phyloP scores from a whole-genome alignment of 2,797 vertebrate genomes.

The Protonibea diacanthus region DNA sequence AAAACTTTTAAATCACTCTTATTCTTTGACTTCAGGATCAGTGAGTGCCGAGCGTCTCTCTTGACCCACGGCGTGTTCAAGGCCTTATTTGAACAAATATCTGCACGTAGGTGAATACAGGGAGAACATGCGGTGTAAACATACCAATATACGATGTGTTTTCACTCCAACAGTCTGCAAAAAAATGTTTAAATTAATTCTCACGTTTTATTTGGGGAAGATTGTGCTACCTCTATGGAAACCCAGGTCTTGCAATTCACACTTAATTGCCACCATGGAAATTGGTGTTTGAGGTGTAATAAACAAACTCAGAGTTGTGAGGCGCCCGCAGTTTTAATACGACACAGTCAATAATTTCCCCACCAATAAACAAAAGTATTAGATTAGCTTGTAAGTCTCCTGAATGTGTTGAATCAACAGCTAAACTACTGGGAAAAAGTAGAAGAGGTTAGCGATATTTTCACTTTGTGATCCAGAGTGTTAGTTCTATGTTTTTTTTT shows the following conservation, averaged over 20 bases:
- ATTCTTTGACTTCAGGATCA: background rate
- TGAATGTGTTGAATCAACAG: slow-evolving; percentile 11
- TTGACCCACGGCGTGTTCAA: slow-evolving; percentile 2
- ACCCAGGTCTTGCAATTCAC: slow-evolving; percentile 1
- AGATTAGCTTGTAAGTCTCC: background rate
- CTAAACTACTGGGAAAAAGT: background rate
- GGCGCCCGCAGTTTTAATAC: background rate
- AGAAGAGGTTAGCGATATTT: background rate
- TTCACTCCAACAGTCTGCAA: background rate
- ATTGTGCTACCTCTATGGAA: background rate
- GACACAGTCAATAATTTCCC: slow-evolving; percentile 3
- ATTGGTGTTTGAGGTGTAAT: slow-evolving; percentile 11
- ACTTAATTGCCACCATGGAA: background rate
- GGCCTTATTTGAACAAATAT: background rate
- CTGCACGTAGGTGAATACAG: background rate
- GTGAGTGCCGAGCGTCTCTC: background rate
- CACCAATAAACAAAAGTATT: slow-evolving; percentile 10
- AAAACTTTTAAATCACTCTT: background rate
- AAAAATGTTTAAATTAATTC: background rate
- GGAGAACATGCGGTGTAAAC: background rate
- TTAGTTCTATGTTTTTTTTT: background rate
- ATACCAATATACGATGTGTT: too few relatives aligned
- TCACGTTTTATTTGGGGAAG: background rate
- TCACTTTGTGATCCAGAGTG: background rate
- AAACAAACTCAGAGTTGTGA: slow-evolving; percentile 5